Percentiles rank a stretch among this genome's conserved stretches.
phyloP scores from a whole-genome alignment of 1,140 invertebrate species.

The Medauroidea extradentata region DNA sequence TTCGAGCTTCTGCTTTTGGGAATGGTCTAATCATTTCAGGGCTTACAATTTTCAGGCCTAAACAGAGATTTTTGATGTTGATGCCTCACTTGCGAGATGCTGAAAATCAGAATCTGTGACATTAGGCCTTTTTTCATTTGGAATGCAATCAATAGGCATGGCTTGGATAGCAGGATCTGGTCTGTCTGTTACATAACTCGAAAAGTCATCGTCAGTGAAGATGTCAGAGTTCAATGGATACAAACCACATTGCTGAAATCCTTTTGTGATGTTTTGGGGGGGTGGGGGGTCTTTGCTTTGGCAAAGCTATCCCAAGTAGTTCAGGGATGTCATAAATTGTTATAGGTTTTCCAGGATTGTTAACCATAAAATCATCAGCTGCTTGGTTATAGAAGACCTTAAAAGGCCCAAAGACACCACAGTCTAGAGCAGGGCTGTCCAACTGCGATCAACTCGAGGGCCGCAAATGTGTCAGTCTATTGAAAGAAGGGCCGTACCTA shows the following conservation, averaged over 20 bases:
- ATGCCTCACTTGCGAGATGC: too few relatives aligned
- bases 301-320: conserved; percentile 18
- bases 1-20: too few relatives aligned
- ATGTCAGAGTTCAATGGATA: conserved; percentile 36
- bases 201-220: conserved; percentile 37
- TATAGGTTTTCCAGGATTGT: conserved; percentile 21
- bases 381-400: conserved; percentile 23
- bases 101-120: too few relatives aligned
- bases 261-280: conserved; percentile 6
- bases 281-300: background rate
- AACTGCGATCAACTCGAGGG: too few relatives aligned
- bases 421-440: too few relatives aligned
- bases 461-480: too few relatives aligned
- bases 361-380: conserved; percentile 17
- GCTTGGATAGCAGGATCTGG: conserved; percentile 18
- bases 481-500: too few relatives aligned
- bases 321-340: conserved; percentile 23
- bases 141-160: too few relatives aligned
- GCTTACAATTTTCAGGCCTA: too few relatives aligned
- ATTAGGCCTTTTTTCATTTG: too few relatives aligned
- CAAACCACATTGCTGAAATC: conserved; percentile 26
- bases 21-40: too few relatives aligned
- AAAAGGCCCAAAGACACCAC: conserved; percentile 31
- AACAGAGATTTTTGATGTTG: too few relatives aligned
- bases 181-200: conserved; percentile 35